Base-by-base conservation (phyloP, 2,113 vertebrate species). In the Aptenodytes patagonicus region DNA sequence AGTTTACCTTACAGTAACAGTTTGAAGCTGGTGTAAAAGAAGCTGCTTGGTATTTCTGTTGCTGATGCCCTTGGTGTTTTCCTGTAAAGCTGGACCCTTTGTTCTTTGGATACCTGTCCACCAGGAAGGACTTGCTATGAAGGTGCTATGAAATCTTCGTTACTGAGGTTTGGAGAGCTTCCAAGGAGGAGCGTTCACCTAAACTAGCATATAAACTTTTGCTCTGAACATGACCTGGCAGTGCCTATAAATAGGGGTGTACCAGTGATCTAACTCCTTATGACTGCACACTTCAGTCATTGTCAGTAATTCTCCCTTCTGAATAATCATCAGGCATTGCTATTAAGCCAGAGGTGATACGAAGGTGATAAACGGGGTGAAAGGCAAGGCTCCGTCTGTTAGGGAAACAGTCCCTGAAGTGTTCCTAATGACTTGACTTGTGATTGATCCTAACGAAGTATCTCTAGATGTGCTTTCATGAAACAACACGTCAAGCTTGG, bases 251-350 rank as follows among this genome's bases (percentile, higher is more conserved):
- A 17, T 4, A 72, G 31, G 60, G 49, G n/a, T 78, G 11, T 62
- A 36, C 11, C 16, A 14, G 21, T 38, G 32, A 8, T 58, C 16
- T 76, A 51, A 38, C 20, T 34, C 28, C 7, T 1, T 17, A 8
- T 58, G 38, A 47, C 31, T 66, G 21, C 29, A 58, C 16, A 22
- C 51, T 71, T 82, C 26, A 36, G 69, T 75, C 20, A 31, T 65
- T 8, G 10, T 51, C 20, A 38, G 25, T 75, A 47, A 22, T 55
- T 70, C 13, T 51, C 7, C 40, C 46, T 83, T 65, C 29, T 6
- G 28, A 78, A 14, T 49, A 55, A 38, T 52, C 0, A 0, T 31
- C 16, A 14, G n/a, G 34, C 13, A 18, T 16, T 46, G 54, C 14
- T 51, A 0, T 83, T 55, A 38, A 70, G 42, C 42, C 69, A 54